Percentiles rank a stretch among this genome's conserved stretches.
Evolutionary conservation across 2,797 vertebrate genomes (phyloP).

Genomic region (Macroramphosus scolopax): DNA sequence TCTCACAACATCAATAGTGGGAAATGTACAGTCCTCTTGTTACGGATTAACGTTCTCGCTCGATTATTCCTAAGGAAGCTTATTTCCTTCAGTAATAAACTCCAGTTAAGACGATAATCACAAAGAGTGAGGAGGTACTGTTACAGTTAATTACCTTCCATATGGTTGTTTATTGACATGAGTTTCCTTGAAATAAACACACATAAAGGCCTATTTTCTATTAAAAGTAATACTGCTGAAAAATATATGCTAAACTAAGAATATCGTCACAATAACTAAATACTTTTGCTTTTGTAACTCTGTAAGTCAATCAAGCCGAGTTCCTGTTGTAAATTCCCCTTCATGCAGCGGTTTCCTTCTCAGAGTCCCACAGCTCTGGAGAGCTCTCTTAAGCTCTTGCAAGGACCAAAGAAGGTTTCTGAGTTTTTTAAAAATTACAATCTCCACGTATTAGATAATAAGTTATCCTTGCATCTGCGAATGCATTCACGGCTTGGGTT

Average conservation of each 20-base stretch:
- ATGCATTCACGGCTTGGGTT: slow-evolving; percentile 17
- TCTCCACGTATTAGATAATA: no score
- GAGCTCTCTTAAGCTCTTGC: slow-evolving; percentile 9
- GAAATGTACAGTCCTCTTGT: no score
- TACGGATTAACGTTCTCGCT: no score
- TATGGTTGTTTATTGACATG: no score
- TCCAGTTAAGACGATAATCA: no score
- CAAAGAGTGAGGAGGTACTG: no score
- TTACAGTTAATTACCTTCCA: no score
- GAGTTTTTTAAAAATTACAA: not conserved
- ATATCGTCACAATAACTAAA: slow-evolving; percentile 9
- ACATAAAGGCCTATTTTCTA: no score
- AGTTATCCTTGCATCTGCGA: slow-evolving; percentile 4
- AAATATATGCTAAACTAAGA: slow-evolving; percentile 16
- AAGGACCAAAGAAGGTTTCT: not conserved
- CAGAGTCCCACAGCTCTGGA: slow-evolving; percentile 13
- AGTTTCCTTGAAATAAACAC: no score
- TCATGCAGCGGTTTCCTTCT: slow-evolving; percentile 65
- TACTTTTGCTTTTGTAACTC: slow-evolving; percentile 48
- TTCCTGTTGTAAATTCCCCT: slow-evolving; percentile 72
- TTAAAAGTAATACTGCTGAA: not conserved
- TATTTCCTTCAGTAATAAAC: no score
- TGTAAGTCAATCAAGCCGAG: slow-evolving; percentile 45
- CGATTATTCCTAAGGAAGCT: no score
- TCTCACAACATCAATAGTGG: no score